Evolutionary conservation across 2,113 vertebrate species (phyloP).

Genomic region (Plestiodon gilberti): DNA sequence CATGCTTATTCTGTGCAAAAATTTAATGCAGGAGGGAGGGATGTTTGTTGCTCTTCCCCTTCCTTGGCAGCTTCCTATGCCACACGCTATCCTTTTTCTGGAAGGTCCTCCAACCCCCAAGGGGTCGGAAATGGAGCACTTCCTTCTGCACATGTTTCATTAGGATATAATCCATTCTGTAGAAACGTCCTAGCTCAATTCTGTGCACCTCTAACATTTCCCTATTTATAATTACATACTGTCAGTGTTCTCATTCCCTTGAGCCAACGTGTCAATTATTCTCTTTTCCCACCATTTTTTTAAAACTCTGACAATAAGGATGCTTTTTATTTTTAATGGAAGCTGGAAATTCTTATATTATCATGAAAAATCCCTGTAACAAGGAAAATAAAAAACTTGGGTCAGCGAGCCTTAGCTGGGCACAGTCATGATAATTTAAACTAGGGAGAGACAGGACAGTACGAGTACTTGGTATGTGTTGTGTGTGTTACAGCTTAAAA

Average conservation of each 20-base stretch:
- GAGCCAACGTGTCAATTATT: slow-evolving; percentile 1
- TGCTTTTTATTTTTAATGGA: neutral
- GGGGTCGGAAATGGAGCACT: too few species aligned
- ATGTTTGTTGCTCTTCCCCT: too few species aligned
- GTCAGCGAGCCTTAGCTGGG: neutral
- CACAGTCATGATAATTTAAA: neutral
- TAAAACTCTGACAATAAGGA: neutral
- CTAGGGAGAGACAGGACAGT: neutral
- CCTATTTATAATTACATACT: neutral
- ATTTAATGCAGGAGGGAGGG: neutral
- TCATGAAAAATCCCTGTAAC: neutral
- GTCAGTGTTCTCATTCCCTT: neutral
- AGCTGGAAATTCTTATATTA: neutral
- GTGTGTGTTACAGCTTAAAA: neutral
- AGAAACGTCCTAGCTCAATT: neutral
- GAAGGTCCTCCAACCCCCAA: too few species aligned
- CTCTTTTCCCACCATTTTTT: neutral
- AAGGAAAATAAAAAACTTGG: neutral
- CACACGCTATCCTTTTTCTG: too few species aligned
- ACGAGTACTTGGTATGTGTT: neutral
- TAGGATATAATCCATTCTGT: neutral
- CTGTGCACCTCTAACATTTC: neutral
- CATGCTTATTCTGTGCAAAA: too few species aligned
- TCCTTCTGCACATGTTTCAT: too few species aligned
- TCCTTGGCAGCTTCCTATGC: too few species aligned